Evolutionary conservation across 2,888 invertebrate species (phyloP), one percentile per base, ranked within the genome.

Genomic region (Opisthograptis luteolata): DNA sequence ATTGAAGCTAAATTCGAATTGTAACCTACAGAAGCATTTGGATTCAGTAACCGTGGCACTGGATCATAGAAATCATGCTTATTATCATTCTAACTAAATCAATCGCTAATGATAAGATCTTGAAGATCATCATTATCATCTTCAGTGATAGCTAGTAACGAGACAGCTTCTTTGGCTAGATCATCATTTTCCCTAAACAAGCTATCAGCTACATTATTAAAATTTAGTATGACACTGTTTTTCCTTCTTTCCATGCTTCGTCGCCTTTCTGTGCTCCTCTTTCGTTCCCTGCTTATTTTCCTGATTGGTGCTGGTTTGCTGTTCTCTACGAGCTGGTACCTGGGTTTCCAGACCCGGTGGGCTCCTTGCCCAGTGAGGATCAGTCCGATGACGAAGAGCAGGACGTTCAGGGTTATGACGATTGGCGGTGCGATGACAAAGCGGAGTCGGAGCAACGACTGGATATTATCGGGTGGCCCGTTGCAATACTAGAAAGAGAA

Each of bases 361-460:
- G 80, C 68, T 1, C 88, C 84, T 53, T 79, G 82, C 10, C 80
- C 74, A 2, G 91, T 76, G 6, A 92, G 73, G 36, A 87, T 72
- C 3, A 89, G 35, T 1, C 93, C 93, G 3, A 81, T 65, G 36
- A 87, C 35, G 52, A 91, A 73, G 22, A 92, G 76, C 0, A 90
- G 27, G n/a, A 90, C 78, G 37, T 90, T 82, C 0, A 88, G 22
- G 0, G 85, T 77, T 59, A 89, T 83, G 64, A 93, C 76, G 1
- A 91, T 61, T 0, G 91, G 84, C 0, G 93, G 93, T 0, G 86
- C 90, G 30, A 91, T 79, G 51, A 91, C 82, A 52, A 92, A 83
- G 1, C 92, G 84, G 0, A 92, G 70, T 12, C 84, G 81, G 0
- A 92, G 75, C 1, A 93, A 64, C 2, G 78, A 62, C 13, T 83